Evolutionary conservation across 1,140 invertebrate species (phyloP).

Genomic region (Pentalonia nigronervosa): DNA sequence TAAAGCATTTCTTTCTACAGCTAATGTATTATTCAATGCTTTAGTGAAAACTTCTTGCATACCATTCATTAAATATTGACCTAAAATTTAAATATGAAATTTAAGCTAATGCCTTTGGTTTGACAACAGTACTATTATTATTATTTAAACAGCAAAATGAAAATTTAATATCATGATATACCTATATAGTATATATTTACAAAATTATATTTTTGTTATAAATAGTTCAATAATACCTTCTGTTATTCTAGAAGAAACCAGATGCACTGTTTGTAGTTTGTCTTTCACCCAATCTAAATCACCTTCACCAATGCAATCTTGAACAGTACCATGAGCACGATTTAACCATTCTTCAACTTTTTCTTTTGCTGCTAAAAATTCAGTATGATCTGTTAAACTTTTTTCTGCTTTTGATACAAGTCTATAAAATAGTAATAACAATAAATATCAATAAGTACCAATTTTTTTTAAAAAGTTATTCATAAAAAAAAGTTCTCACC

Average conservation of each 20-base stretch:
- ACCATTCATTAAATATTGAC: constrained; percentile 81
- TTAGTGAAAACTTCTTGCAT: constrained; percentile 85
- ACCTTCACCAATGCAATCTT: constrained; percentile 82
- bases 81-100: constrained; percentile 65
- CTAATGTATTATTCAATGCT: constrained; percentile 84
- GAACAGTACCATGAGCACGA: constrained; percentile 77
- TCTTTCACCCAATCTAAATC: constrained; percentile 80
- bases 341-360: constrained; percentile 83
- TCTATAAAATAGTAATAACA: constrained; percentile 62
- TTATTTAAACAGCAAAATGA: background rate
- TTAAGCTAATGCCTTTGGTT: background rate
- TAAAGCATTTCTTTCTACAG: constrained; percentile 73
- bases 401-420: constrained; percentile 85
- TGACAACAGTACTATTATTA: background rate
- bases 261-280: constrained; percentile 77
- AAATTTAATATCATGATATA: background rate
- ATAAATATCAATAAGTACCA: background rate
- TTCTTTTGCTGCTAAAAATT: constrained; percentile 84
- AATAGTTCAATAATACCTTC: constrained; percentile 60
- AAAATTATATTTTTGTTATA: background rate
- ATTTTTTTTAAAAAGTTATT: background rate
- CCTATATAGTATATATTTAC: background rate
- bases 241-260: constrained; percentile 62
- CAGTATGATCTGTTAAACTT: constrained; percentile 86
- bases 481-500: constrained; percentile 57